Base-by-base conservation (phyloP, 1,140 invertebrate species). In the Panulirus ornatus region DNA sequence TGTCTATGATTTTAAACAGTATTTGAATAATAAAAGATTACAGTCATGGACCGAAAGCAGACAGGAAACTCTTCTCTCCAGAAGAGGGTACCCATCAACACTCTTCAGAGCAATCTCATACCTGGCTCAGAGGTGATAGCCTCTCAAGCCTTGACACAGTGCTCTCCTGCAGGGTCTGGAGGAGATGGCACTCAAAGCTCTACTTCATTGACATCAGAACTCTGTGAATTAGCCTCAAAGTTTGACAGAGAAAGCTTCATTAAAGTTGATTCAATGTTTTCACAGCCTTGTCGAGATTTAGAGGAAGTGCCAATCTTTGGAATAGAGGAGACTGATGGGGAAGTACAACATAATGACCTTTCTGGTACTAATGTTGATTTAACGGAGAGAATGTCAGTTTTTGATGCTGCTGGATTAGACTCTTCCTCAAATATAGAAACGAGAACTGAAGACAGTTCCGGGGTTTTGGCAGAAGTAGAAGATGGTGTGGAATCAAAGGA, bases 401-500 rank as follows among this genome's bases (percentile, higher is more conserved):
- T 66, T 66, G 58, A 30, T 0, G 6, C n/a, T 66, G 19, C 54
- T 19, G 54, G 5, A 58, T 22, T 58, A 22, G 54, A 58, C 54
- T 22, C 58, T 22, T 66, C 44, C 44, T 6, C 58, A 30, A 27
- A 30, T 30, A 9, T 66, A 30, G 58, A 66, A 22, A 11, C 1
- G 6, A 66, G 27, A 30, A 2, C n/a, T 66, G 58, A 66, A 66
- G 27, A 6, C n/a, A 66, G n/a, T 66, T 27, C 58, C 27, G 58
- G 58, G 27, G 30, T 66, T 66, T 30, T 34, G n/a, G n/a, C 58
- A 8, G 22, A 30, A 30, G 58, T 66, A 30, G 76, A 22, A 66
- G 40, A 66, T 34, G n/a, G 40, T 16, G 84, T 30, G 2, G 73
- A 88, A 22, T 14, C 34, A 27, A 75, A 75, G 14, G 85, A 82